These are phyloP conservation scores for Trachelus troglodyta DNA, from an alignment of 2,888 invertebrate species.

Conservation along the genomic window DNA sequence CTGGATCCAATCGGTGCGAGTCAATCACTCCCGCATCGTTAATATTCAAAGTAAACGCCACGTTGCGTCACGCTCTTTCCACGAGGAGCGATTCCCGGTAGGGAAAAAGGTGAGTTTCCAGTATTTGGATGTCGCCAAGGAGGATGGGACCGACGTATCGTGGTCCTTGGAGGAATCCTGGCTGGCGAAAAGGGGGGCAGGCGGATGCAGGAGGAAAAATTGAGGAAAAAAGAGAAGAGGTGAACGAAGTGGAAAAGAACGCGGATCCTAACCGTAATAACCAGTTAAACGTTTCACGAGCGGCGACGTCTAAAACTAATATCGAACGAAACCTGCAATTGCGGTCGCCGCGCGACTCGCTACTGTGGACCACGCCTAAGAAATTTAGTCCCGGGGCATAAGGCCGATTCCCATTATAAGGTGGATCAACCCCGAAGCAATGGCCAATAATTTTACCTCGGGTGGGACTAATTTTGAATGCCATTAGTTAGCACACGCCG, in stretches of 20 bases:
- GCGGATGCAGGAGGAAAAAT: constrained; percentile 32
- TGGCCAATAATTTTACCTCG: constrained; percentile 56
- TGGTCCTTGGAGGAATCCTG: not conserved
- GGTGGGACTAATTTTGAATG: constrained; percentile 65
- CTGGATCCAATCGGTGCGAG: constrained; percentile 15
- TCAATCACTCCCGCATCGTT: constrained; percentile 11
- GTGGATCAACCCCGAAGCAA: not conserved
- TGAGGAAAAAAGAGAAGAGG: constrained; percentile 22
- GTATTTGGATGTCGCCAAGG: not conserved
- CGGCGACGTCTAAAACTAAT: constrained; percentile 60
- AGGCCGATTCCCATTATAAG: not conserved
- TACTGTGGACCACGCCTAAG: constrained; percentile 24
- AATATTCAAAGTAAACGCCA: constrained; percentile 1
- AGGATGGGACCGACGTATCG: not conserved
- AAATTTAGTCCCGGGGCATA: not conserved
- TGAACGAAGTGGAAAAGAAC: not conserved
- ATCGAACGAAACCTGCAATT: constrained; percentile 61
- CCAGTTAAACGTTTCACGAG: constrained; percentile 55
- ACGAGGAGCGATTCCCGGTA: not conserved
- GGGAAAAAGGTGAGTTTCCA: not conserved
- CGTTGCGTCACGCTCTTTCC: not conserved
- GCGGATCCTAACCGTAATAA: constrained; percentile 57
- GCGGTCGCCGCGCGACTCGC: constrained; percentile 47
- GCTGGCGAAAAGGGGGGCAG: constrained; percentile 8
- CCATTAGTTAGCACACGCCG: constrained; percentile 65